Evolutionary conservation across 2,113 vertebrate species (phyloP).

Genomic region (Pipa parva): DNA sequence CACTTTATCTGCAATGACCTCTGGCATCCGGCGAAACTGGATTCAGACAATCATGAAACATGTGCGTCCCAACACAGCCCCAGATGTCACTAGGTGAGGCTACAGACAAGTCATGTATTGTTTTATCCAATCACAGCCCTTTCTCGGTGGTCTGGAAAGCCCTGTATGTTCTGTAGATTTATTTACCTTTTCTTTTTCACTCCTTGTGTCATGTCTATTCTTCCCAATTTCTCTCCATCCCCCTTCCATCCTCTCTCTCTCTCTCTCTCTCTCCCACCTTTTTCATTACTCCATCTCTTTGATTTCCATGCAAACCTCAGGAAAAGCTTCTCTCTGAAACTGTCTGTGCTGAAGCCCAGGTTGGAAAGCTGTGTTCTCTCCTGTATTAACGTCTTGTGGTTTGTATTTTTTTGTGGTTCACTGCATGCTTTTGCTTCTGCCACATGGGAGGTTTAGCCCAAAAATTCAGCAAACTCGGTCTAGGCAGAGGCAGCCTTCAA

Average conservation of each 20-base stretch:
- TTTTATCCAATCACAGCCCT: not conserved
- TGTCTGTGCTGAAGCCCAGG: conserved; percentile 83
- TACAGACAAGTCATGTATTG: not conserved
- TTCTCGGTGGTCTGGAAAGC: not conserved
- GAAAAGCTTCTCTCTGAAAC: conserved; percentile 87
- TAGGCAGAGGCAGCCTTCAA: too few species aligned
- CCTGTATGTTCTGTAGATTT: not conserved
- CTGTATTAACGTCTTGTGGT: conserved; percentile 62
- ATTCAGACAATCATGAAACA: conserved; percentile 97
- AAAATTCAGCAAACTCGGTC: too few species aligned
- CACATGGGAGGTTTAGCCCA: too few species aligned
- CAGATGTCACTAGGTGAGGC: conserved; percentile 89
- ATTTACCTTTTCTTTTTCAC: not conserved
- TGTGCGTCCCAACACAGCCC: conserved; percentile 80
- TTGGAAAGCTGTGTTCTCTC: conserved; percentile 71
- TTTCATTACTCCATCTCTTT: conserved; percentile 59
- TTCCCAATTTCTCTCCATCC: not conserved
- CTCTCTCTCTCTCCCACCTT: not conserved
- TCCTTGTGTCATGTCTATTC: not conserved
- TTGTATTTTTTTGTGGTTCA: conserved; percentile 54
- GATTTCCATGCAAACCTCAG: conserved; percentile 71
- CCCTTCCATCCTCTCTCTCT: conserved; percentile 11
- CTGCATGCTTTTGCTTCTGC: conserved; percentile 56
- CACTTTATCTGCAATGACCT: conserved; percentile 93
- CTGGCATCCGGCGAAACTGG: conserved; percentile 95